A percentile compares a stretch with the other conserved stretches of the same genome.
Conservation (phyloP, 1,140 invertebrate genomes). For the Aricia agestis region DNA sequence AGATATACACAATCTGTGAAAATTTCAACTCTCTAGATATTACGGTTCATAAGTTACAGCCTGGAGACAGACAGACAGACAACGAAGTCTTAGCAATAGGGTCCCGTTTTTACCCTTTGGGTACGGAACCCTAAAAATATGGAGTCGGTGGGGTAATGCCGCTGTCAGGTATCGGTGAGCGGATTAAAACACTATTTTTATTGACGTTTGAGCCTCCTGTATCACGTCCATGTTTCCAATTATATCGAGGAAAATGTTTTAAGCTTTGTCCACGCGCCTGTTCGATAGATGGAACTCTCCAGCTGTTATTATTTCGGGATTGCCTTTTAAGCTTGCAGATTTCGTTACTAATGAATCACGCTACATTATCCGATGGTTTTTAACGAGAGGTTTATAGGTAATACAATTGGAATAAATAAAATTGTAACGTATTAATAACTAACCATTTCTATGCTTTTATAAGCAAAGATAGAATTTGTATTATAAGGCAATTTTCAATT, state of each 20-base stretch:
- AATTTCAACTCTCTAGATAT: too few species aligned
- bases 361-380: background rate
- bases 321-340: conserved; percentile 9
- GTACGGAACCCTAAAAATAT: too few species aligned
- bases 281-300: conserved; percentile 11
- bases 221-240: conserved; percentile 45
- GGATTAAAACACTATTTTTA: conserved; percentile 68
- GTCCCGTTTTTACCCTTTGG: too few species aligned
- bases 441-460: too few species aligned
- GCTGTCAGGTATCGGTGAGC: conserved; percentile 59
- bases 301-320: conserved; percentile 7
- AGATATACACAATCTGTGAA: too few species aligned
- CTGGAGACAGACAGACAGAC: too few species aligned
- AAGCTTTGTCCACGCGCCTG: conserved; percentile 10
- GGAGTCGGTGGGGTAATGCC: conserved; percentile 49
- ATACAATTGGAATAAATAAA: background rate
- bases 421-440: too few species aligned
- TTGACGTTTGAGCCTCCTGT: conserved; percentile 51
- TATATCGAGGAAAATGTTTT: conserved; percentile 25
- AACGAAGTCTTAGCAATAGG: too few species aligned
- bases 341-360: conserved; percentile 1
- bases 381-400: background rate
- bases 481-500: too few species aligned
- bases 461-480: too few species aligned
- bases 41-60: too few species aligned